Base-by-base conservation (phyloP, 1,140 invertebrate species). In the Magallana angulata region DNA sequence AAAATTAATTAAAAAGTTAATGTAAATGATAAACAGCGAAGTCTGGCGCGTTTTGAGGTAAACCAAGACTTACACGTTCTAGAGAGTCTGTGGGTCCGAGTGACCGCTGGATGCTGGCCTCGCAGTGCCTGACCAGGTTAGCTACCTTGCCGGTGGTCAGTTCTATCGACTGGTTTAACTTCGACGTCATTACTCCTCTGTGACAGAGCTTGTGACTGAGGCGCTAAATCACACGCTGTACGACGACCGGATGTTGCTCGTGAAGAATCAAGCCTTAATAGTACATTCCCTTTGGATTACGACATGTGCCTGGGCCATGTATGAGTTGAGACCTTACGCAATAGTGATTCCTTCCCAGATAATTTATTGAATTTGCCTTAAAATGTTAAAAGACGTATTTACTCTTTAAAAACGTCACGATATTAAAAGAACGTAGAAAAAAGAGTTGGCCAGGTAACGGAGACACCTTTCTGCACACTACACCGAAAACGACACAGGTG, bases 1-100 rank as follows among this genome's bases (percentile, higher is more conserved):
- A 48, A 48, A 48, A 48, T 48, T 48, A 48, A 48, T 48, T 48
- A 48, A 48, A 48, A 48, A 48, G 36, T 48, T 48, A 48, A 48
- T 48, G 36, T 48, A 48, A 48, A 48, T 48, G 36, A 5, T 48
- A 48, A 48, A 11, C 9, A 76, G 14, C 5, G 9, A 76, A 71
- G 14, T 12, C 36, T 76, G 68, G 68, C 68, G 68, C 68, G 9
- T 11, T 76, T 62, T 62, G n/a, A 62, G 60, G 64, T 24, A 71
- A 76, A 76, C 24, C 12, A 76, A 68, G 68, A 76, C 68, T 76
- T 76, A 76, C 68, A 24, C 68, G 68, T 30, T 76, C 68, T 76
- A 76, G 6, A 30, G 68, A 30, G 68, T 76, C 68, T 9, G 68
- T 76, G 68, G 68, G 68, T 12, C 68, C 68, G 18, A 76, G 68